Base-by-base conservation (phyloP, 2,113 vertebrate species). In the Nansenia antarctica region DNA sequence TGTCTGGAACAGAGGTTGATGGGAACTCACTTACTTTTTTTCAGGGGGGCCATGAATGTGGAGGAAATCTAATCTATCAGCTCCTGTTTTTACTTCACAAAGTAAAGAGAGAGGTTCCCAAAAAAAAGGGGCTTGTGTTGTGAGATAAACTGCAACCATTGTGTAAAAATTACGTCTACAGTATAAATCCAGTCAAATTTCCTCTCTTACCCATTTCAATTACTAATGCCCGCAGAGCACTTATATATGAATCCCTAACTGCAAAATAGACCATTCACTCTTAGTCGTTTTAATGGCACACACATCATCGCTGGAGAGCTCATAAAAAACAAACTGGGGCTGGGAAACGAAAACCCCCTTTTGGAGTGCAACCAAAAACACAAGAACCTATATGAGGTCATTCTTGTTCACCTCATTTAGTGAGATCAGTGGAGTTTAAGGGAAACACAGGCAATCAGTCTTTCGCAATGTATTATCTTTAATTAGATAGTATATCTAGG, bases 371-470 rank as follows among this genome's bases (percentile, higher is more conserved):
- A 45, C 80, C 76, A 76, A 76, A 70, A 37, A 31, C 22, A 53
- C 26, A 53, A 62, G 57, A 78, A 69, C 80, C 45, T 52, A n/a
- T 57, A 68, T 82, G 84, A 86, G 66, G 77, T 85, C 70, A 86
- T 22, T 52, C 42, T 9, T 53, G 49, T 53, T 53, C 9, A 53
- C 18, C n/a, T 53, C 12, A 27, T 31, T 18, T 31, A 31, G 54
- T 18, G 54, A 27, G 54, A 57, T 78, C 80, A 81, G 73, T 79
- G 73, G 80, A 57, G 70, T 35, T 81, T 53, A 60, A 18, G 54
- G 12, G 12, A 22, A 29, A 11, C 1, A n/a, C n/a, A n/a, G n/a
- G n/a, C n/a, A n/a, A n/a, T n/a, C n/a, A n/a, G n/a, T n/a, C n/a
- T 57, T 55, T 55, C 9, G 1, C 22, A 3, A 14, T 14, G 26